These are phyloP conservation scores for Ametastegia equiseti DNA, from an alignment of 2,888 invertebrate species.

Conservation along the genomic window DNA sequence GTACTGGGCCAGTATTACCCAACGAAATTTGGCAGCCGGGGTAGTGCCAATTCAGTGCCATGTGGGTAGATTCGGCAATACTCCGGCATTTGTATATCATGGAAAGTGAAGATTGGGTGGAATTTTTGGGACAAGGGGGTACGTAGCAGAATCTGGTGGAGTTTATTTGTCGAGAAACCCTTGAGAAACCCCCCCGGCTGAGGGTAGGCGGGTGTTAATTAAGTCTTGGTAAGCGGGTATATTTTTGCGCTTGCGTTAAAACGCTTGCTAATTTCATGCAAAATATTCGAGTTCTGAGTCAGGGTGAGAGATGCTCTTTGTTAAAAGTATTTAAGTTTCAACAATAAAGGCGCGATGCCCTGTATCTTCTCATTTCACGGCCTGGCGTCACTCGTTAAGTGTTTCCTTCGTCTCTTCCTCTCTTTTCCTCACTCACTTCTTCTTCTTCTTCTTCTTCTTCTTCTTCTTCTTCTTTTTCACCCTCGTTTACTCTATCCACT, in stretches of 20 bases:
- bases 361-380: constrained; percentile 44
- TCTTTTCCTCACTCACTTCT: background rate
- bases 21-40: no score
- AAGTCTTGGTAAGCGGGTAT: constrained; percentile 15
- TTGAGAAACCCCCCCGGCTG: background rate
- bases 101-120: background rate
- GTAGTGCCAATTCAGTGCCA: no score
- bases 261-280: constrained; percentile 41
- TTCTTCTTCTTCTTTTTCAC: background rate
- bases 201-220: constrained; percentile 29
- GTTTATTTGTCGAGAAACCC: constrained; percentile 17
- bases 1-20: no score
- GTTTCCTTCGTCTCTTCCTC: constrained; percentile 25
- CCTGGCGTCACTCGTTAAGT: constrained; percentile 43
- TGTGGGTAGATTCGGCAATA: no score
- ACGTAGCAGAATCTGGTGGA: background rate
- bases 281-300: constrained; percentile 36
- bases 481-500: background rate
- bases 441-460: background rate
- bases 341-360: constrained; percentile 43
- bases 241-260: constrained; percentile 38
- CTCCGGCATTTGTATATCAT: no score
- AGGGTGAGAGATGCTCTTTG: constrained; percentile 11
- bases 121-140: background rate
- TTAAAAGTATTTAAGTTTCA: constrained; percentile 44